Conservation (phyloP, 1,140 invertebrate genomes). For the Conus ventricosus region DNA sequence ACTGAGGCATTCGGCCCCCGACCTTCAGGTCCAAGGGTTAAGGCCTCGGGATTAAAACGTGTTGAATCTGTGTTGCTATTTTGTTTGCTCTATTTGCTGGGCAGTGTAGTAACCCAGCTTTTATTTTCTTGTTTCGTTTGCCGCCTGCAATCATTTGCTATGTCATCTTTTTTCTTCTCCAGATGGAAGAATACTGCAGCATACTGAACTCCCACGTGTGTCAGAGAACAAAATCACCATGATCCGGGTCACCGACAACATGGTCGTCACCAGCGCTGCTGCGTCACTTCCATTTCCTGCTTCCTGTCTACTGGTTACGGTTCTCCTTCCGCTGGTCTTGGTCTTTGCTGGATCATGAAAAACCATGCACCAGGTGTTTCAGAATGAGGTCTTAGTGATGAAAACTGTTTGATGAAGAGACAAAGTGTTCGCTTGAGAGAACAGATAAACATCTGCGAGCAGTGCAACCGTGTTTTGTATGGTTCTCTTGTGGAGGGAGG, state of each 20-base stretch:
- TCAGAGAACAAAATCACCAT: conserved; percentile 7
- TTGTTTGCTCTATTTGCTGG: no score
- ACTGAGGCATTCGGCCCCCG: no score
- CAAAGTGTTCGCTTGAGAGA: no score
- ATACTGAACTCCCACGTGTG: neutral
- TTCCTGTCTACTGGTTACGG: neutral
- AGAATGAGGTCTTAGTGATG: neutral
- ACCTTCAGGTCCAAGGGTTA: no score
- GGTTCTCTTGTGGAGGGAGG: neutral
- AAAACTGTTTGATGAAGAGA: neutral
- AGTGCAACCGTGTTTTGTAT: neutral
- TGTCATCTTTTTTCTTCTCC: neutral
- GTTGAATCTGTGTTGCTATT: no score
- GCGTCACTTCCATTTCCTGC: neutral
- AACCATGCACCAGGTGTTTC: neutral
- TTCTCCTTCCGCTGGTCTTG: neutral
- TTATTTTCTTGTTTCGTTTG: no score
- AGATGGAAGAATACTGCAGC: neutral
- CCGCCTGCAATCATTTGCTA: no score
- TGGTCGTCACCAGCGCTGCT: conserved; percentile 15
- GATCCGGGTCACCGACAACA: conserved; percentile 12
- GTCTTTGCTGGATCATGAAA: neutral
- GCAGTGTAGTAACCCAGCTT: no score
- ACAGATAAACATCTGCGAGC: no score
- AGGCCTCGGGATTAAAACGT: no score